Evolutionary conservation across 2,797 vertebrate genomes (phyloP), one percentile per base, ranked within the genome.

Genomic region (Chelmon rostratus): DNA sequence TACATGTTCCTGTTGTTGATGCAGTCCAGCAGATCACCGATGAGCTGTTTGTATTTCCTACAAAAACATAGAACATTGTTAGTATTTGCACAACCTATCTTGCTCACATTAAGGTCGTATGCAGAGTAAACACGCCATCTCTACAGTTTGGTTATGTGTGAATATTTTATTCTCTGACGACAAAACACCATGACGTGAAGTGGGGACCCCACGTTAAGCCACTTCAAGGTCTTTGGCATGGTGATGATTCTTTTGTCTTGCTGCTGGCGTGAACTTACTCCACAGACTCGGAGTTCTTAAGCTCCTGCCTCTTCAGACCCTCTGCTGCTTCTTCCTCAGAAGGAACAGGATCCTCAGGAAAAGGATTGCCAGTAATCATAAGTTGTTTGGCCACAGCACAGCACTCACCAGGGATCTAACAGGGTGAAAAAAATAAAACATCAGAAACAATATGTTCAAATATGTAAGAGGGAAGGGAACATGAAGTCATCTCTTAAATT

Each of bases 1-100:
- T 94, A 99, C 98, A 98, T 90, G 93, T 99, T 98, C 90, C 97
- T 97, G 90, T 98, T 96, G 50, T 94, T 94, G 83, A 98, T 93
- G 82, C 93, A 95, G 63, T 97, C 96, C 87, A 99, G 94, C 61
- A 99, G 95, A 88, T 96, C 95, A 50, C 93, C 92, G 64, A 99
- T 91, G 78, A 99, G 94, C 68, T 95, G 96, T 85, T 98, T 94
- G 84, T 99, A 99, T 89, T 96, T 98, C 86, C 98, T 99, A 89
- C 18, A 70, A 85, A 90, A 74, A 90, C 64, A 54, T 28, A 61
- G 15, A 79, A 72, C 7, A 65, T 3, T 47, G 56, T 74, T 44
- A 68, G 35, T 31, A 37, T 61, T 47, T 47, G 10, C 12, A 70
- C 1, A 42, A 42, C 10, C 1, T 10, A n/a, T 52, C 10, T n/a